Evolutionary conservation across 2,797 vertebrate genomes (phyloP), one percentile per base, ranked within the genome.

Genomic region (Crypturellus tataupa): DNA sequence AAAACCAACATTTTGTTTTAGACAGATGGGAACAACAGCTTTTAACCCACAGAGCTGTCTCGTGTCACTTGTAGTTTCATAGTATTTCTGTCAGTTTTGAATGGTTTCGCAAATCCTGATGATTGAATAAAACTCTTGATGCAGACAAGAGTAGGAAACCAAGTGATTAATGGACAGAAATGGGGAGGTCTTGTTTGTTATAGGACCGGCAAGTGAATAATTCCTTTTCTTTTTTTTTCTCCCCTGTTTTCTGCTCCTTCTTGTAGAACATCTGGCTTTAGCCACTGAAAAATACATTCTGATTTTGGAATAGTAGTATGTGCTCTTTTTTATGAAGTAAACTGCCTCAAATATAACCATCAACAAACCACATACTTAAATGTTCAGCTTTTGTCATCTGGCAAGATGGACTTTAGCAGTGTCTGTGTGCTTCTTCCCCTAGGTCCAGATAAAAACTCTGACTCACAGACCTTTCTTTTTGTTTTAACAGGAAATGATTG

Each of bases 351-450:
- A 63, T 83, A 71, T 85, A 78, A 92, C 89, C 65, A 56, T 85
- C 72, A 92, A 53, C 69, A 69, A 90, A 84, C 90, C 75, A 88
- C 46, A 71, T 76, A 80, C 89, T 83, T 91, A 87, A 94, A 89
- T 84, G 83, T 93, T 94, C 82, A 91, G 62, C 42, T 31, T 92
- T 93, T 89, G 73, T 79, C 78, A 83, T 78, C 92, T 95, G 90
- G 79, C 92, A 92, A 85, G 71, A 71, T 5, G 5, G 65, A 46
- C 51, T 94, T 85, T 42, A 87, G 86, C 56, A 42, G 12, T 33
- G 59, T 85, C 87, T 89, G 6, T 17, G 16, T 35, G 81, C 84
- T 95, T 82, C 65, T 92, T 82, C 23, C 35, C 14, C 72, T 49
- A 39, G 35, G 55, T 77, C 37, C 37, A 85, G 85, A 93, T 85